A percentile compares a stretch with the other conserved stretches of the same genome.
phyloP scores from a whole-genome alignment of 2,888 invertebrate genomes.

The Morpho deidamia region DNA sequence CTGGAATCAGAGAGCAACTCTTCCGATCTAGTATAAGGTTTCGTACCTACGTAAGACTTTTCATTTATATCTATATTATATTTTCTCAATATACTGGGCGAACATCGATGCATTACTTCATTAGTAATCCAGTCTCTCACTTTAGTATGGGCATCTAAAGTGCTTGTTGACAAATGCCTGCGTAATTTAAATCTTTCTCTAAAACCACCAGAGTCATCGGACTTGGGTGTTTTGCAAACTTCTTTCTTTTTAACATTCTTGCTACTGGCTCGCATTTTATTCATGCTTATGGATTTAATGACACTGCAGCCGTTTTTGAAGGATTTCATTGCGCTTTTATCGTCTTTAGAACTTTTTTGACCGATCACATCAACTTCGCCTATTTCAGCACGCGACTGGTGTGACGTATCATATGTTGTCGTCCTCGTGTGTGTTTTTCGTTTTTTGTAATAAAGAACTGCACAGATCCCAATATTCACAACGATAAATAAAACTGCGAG shows the following conservation, averaged over 20 bases:
- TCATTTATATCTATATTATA: slow-evolving; percentile 57
- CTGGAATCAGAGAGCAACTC: slow-evolving; percentile 60
- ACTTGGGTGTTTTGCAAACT: slow-evolving; percentile 74
- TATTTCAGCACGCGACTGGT: slow-evolving; percentile 70
- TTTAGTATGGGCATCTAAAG: slow-evolving; percentile 91
- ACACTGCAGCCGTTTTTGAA: slow-evolving; percentile 78
- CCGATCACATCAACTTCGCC: slow-evolving; percentile 71
- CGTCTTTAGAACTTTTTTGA: slow-evolving; percentile 63
- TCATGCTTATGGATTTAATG: slow-evolving; percentile 76
- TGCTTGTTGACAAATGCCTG: slow-evolving; percentile 86
- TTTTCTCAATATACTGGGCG: slow-evolving; percentile 81
- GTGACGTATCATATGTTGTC: slow-evolving; percentile 58
- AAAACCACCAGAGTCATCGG: slow-evolving; percentile 76
- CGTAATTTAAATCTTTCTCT: slow-evolving; percentile 81
- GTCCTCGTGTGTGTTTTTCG: slow-evolving; percentile 75
- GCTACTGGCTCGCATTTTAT: slow-evolving; percentile 64
- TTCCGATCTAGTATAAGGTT: slow-evolving; percentile 67
- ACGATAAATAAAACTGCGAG: slow-evolving; percentile 84
- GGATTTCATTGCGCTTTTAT: slow-evolving; percentile 60
- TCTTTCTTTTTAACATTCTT: slow-evolving; percentile 77
- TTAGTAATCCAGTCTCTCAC: slow-evolving; percentile 92
- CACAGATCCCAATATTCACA: slow-evolving; percentile 84
- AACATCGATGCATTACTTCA: slow-evolving; percentile 85
- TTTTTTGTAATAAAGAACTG: slow-evolving; percentile 83
- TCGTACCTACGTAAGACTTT: slow-evolving; percentile 42